Evolutionary conservation across 2,797 vertebrate genomes (phyloP).

Genomic region (Leontocebus nigricollis): DNA sequence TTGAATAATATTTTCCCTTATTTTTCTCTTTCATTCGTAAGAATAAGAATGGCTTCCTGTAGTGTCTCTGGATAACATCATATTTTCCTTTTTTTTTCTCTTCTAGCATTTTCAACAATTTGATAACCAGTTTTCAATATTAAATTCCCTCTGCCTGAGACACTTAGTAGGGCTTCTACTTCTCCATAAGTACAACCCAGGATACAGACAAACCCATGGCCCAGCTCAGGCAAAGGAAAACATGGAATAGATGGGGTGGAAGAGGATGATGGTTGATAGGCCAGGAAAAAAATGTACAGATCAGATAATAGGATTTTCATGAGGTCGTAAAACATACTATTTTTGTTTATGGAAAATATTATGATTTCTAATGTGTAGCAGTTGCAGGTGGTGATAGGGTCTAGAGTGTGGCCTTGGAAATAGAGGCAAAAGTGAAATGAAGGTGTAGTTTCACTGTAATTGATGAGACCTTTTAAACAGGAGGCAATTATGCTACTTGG

Average conservation of each 20-base stretch:
- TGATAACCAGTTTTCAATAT: background rate
- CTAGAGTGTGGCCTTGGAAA: background rate
- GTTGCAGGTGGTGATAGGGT: background rate
- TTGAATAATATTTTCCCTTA: too few relatives aligned
- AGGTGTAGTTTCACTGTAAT: background rate
- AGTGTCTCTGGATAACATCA: background rate
- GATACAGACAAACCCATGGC: background rate
- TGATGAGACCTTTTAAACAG: background rate
- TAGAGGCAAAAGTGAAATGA: background rate
- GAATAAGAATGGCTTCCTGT: background rate
- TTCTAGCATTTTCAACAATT: background rate
- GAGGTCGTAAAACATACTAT: background rate
- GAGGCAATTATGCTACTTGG: background rate
- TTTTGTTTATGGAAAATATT: background rate
- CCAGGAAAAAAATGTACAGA: background rate
- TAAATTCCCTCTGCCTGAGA: constrained; percentile 24
- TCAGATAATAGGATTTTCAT: background rate
- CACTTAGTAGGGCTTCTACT: background rate
- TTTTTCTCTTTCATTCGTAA: background rate
- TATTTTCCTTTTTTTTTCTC: background rate
- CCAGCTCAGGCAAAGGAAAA: background rate
- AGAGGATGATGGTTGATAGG: background rate
- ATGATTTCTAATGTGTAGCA: background rate
- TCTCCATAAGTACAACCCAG: background rate
- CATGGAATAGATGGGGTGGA: background rate